Evolutionary conservation across 2,888 invertebrate species (phyloP).

Genomic region (Cryptocheilus praepositus): DNA sequence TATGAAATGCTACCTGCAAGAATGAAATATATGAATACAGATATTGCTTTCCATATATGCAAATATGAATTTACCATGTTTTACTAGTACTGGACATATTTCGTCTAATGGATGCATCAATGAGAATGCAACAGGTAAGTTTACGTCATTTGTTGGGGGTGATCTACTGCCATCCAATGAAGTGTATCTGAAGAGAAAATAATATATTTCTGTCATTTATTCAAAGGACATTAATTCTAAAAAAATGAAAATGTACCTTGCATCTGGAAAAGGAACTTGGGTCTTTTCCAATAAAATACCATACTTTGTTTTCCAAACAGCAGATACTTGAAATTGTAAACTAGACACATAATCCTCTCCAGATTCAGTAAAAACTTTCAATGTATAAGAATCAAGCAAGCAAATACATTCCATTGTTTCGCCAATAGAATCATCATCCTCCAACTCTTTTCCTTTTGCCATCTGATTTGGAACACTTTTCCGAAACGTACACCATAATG

Average conservation of each 20-base stretch:
- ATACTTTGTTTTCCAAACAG: conserved; percentile 89
- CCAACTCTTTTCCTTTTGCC: conserved; percentile 76
- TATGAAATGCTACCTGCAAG: conserved; percentile 69
- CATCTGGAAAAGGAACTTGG: conserved; percentile 54
- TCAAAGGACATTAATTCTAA: background rate
- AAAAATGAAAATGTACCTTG: conserved; percentile 47
- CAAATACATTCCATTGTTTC: conserved; percentile 82
- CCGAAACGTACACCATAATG: conserved; percentile 83
- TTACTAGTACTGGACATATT: conserved; percentile 88
- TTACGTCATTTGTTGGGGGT: conserved; percentile 54
- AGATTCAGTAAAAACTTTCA: conserved; percentile 86
- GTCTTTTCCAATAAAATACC: conserved; percentile 89
- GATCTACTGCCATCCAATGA: conserved; percentile 65
- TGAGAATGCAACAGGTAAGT: conserved; percentile 88
- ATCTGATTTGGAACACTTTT: conserved; percentile 75
- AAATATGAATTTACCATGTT: conserved; percentile 76
- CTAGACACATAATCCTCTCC: conserved; percentile 90
- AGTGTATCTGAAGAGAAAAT: conserved; percentile 52
- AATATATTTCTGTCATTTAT: background rate
- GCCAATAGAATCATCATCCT: conserved; percentile 75
- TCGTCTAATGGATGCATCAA: conserved; percentile 94
- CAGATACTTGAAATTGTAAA: conserved; percentile 85
- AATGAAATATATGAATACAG: conserved; percentile 13
- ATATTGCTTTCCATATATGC: too few relatives aligned
- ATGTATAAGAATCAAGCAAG: conserved; percentile 84